Conservation (phyloP, 2,797 vertebrate genomes). For the Coendou prehensilis region DNA sequence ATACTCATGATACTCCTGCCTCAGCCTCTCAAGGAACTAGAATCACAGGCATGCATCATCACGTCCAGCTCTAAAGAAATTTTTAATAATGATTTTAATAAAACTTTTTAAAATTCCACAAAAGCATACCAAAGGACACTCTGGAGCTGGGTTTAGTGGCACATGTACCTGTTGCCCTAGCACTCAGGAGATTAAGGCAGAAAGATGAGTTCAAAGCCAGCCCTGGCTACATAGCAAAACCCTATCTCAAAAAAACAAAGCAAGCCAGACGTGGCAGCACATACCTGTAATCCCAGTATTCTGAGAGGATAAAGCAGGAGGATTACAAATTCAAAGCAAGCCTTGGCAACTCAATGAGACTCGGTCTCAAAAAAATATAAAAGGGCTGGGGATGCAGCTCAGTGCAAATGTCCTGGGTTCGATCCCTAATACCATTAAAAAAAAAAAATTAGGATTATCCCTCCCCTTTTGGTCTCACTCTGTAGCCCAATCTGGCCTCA, state of each 20-base stretch:
- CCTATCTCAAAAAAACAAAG: not conserved
- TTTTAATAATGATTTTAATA: not conserved
- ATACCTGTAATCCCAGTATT: not conserved
- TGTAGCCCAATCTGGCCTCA: not conserved
- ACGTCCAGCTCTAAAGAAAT: too few species aligned
- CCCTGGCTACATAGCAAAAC: not conserved
- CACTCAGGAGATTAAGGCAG: too few species aligned
- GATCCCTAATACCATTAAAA: not conserved
- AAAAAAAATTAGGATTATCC: not conserved
- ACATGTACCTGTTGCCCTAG: too few species aligned
- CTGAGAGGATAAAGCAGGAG: not conserved
- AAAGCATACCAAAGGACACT: not conserved
- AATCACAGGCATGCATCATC: too few species aligned
- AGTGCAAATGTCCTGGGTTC: not conserved
- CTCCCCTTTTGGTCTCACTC: not conserved
- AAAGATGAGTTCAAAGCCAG: too few species aligned
- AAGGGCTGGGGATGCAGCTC: not conserved
- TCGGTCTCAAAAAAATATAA: not conserved
- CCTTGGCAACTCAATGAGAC: not conserved
- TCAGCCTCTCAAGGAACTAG: too few species aligned
- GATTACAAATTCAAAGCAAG: not conserved
- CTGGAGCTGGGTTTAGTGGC: too few species aligned
- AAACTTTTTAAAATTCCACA: slow-evolving; percentile 17
- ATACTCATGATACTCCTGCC: too few species aligned
- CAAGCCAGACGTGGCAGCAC: not conserved